A percentile compares a stretch with the other conserved stretches of the same genome.
These are phyloP conservation scores for Pituophis catenifer DNA, from an alignment of 2,113 vertebrate species.

Conservation along the genomic window DNA sequence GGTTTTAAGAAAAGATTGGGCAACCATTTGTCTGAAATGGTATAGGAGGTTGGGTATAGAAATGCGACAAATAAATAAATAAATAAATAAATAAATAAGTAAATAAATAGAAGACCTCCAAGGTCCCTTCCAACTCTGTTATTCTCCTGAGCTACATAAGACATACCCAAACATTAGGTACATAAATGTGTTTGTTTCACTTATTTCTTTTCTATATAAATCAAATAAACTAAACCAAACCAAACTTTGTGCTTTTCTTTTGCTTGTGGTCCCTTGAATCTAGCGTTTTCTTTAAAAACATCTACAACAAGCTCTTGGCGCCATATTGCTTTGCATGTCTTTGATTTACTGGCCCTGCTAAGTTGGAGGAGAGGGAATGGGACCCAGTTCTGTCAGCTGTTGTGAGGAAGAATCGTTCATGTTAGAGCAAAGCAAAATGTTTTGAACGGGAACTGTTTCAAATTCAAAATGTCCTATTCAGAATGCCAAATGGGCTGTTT, in stretches of 20 bases:
- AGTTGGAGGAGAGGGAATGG: not conserved
- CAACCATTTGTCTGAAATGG: not conserved
- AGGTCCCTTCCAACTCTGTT: not conserved
- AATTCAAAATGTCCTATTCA: not conserved
- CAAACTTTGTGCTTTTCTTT: not conserved
- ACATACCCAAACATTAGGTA: not conserved
- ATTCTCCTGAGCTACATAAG: not conserved
- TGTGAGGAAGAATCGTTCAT: not conserved
- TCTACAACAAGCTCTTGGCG: not conserved
- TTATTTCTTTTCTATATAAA: not conserved
- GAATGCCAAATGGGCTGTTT: not conserved
- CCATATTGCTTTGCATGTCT: not conserved
- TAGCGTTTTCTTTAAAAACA: not conserved
- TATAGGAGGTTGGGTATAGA: not conserved
- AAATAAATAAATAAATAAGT: too few relatives aligned
- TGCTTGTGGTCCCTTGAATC: not conserved
- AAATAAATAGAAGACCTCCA: not conserved
- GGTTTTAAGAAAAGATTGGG: not conserved
- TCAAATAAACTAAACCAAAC: too few relatives aligned
- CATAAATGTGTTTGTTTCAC: not conserved
- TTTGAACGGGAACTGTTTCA: not conserved
- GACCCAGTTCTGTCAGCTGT: not conserved
- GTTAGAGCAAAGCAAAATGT: not conserved
- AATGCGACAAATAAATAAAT: too few relatives aligned
- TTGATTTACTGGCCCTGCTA: not conserved